Conservation (phyloP, 2,113 vertebrate genomes). For the Gulo gulo region DNA sequence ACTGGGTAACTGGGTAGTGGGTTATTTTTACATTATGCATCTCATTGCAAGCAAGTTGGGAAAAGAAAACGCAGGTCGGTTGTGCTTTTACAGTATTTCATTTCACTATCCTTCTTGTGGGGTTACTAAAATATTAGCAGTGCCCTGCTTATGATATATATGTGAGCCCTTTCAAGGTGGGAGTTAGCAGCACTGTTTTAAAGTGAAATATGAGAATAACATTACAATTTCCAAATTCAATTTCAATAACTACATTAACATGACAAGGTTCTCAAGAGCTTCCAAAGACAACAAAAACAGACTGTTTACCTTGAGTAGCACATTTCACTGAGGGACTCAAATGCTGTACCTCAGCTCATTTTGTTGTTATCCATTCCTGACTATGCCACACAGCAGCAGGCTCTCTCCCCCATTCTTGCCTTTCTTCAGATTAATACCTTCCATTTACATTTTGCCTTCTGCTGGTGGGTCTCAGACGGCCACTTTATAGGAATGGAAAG, state of each 20-base stretch:
- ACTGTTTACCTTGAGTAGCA: slow-evolving; percentile 24
- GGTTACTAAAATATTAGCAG: slow-evolving; percentile 48
- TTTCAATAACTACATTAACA: slow-evolving; percentile 68
- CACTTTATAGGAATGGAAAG: slow-evolving; percentile 33
- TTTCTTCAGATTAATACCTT: not conserved
- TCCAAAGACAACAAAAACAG: slow-evolving; percentile 60
- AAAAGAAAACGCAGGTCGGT: slow-evolving; percentile 6
- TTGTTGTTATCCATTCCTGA: not conserved
- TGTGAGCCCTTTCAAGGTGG: slow-evolving; percentile 55
- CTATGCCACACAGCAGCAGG: not conserved
- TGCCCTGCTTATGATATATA: not conserved
- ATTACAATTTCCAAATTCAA: slow-evolving; percentile 72
- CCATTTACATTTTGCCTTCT: not conserved
- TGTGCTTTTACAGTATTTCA: slow-evolving; percentile 41
- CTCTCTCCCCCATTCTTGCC: not conserved
- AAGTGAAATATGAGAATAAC: slow-evolving; percentile 62
- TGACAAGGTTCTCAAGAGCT: slow-evolving; percentile 50
- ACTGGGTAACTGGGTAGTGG: not conserved
- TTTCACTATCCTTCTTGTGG: slow-evolving; percentile 51
- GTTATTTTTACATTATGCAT: slow-evolving; percentile 24
- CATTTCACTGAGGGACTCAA: not conserved
- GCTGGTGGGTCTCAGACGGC: not conserved
- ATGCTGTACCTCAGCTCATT: not conserved
- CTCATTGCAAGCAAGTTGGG: not conserved
- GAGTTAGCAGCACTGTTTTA: slow-evolving; percentile 34